Evolutionary conservation across 2,113 vertebrate species (phyloP), one percentile per base, ranked within the genome.

Genomic region (Tyto alba): DNA sequence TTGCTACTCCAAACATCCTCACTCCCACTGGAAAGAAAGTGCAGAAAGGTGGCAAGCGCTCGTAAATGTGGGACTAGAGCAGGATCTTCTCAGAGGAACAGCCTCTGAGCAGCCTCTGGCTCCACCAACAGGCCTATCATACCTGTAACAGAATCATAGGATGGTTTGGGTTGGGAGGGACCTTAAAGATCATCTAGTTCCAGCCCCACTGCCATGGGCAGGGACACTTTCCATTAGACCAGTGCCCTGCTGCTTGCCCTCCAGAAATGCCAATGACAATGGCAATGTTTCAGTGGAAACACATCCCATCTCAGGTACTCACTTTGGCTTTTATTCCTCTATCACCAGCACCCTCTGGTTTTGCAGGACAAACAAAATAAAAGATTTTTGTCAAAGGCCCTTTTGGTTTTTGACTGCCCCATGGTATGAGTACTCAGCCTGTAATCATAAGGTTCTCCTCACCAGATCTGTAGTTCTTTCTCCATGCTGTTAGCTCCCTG

Each of bases 11-110:
- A 59, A 85, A 88, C 26, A 75, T 48, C 30, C 45, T 88, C 55
- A 52, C 50, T 90, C 47, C 43, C 40, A 38, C 38, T 72, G 50
- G 69, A 93, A 81, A 86, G 68, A 52, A 81, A 92, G 22, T 1
- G 7, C 32, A n/a, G 45, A 78, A 72, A 63, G 32, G 73, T 36
- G 40, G 17, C 40, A 34, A 34, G 30, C 68, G 32, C 38, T 81
- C 0, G 0, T 41, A 88, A 85, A 4, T 56, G 2, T 48, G 29
- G 1, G 8, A 23, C 55, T 57, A 55, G 21, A 66, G n/a, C 32
- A 69, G 25, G 26, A 40, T 82, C 5, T 78, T 82, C 38, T 64
- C 40, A 56, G 50, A 68, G 12, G 8, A 71, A 38, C 26, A 48
- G 75, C 14, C 40, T 48, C 26, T 29, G 7, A 60, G 21, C 4